Percentiles rank a stretch among this genome's conserved stretches.
Conservation (phyloP, 1,140 invertebrate species). For the Bombus terrestris region DNA sequence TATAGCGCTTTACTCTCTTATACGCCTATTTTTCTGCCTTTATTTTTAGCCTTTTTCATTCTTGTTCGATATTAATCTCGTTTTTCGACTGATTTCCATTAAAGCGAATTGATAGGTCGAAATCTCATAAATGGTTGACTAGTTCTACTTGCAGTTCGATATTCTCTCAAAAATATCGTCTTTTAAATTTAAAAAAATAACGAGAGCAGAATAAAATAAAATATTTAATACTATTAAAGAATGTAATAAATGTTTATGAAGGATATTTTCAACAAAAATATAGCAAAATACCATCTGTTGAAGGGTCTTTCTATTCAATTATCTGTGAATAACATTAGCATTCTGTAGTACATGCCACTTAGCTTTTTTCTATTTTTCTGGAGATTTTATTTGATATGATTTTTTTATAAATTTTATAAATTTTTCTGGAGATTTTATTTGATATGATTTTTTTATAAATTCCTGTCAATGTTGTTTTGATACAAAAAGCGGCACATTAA, state of each 20-base stretch:
- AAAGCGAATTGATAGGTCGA: background rate
- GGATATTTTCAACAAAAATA: background rate
- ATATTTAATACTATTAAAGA: background rate
- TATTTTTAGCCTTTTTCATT: background rate
- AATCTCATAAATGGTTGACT: slow-evolving; percentile 1
- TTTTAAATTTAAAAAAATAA: background rate
- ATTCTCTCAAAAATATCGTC: too few species aligned
- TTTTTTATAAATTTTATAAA: background rate
- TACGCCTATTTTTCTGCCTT: background rate
- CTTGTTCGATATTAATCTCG: background rate
- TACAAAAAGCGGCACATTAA: background rate
- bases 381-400: background rate
- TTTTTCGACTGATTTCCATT: background rate
- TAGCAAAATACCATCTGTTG: background rate
- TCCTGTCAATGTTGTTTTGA: background rate
- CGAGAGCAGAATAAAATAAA: background rate
- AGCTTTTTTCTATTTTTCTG: too few species aligned
- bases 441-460: background rate
- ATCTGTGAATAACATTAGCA: background rate
- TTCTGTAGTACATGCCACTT: background rate
- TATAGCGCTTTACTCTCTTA: background rate
- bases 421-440: background rate
- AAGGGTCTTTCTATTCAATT: background rate
- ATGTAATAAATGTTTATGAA: background rate
- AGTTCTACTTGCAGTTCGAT: background rate